phyloP scores from a whole-genome alignment of 92 coral and sea anemone species.

The Bergia sp. region DNA sequence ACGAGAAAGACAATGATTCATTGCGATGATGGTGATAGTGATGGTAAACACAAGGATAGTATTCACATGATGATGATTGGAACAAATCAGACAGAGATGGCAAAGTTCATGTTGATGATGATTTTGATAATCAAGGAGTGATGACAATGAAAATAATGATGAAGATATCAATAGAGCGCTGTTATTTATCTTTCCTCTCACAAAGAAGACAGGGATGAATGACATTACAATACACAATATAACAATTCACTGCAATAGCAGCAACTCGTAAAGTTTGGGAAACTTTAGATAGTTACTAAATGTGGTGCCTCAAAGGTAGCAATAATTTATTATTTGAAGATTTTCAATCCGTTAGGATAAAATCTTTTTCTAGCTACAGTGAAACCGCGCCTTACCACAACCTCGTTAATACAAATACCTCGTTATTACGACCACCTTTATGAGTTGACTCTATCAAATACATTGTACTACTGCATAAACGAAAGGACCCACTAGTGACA shows the following conservation, averaged over 20 bases:
- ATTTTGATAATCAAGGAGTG: background rate
- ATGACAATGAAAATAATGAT: background rate
- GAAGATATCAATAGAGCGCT: background rate
- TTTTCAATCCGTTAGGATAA: too few species aligned
- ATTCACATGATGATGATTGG: background rate
- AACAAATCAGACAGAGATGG: background rate
- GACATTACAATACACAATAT: too few species aligned
- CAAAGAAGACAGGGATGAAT: background rate
- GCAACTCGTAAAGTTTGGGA: background rate
- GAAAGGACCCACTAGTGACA: too few species aligned
- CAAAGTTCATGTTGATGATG: background rate
- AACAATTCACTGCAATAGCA: background rate
- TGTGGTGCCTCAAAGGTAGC: background rate
- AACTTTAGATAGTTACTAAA: background rate
- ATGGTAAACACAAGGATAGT: background rate
- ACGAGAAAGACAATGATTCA: background rate
- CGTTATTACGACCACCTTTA: too few species aligned
- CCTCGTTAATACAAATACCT: background rate
- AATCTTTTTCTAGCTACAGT: background rate
- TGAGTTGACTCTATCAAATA: too few species aligned
- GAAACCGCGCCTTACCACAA: background rate
- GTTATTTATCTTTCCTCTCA: background rate
- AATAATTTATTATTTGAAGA: too few species aligned
- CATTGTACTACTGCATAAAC: too few species aligned
- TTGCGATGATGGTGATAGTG: background rate